Conservation (phyloP, 2,888 invertebrate species). For the Oligia latruncula region DNA sequence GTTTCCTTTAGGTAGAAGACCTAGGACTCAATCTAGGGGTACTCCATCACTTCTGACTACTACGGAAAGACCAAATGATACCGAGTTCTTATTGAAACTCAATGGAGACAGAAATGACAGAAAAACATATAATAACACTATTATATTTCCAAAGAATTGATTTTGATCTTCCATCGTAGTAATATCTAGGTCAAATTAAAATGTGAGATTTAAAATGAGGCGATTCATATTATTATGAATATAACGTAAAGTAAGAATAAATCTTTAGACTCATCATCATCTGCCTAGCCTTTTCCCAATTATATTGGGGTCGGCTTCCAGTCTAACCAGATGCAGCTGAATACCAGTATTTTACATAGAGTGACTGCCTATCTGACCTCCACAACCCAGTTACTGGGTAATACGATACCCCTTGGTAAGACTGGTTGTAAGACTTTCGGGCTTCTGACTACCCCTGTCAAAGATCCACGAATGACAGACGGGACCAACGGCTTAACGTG, state of each 20-base stretch:
- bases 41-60: not conserved
- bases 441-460: too few relatives aligned
- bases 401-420: too few relatives aligned
- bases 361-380: too few relatives aligned
- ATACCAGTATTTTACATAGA: too few relatives aligned
- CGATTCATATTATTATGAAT: not conserved
- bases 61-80: not conserved
- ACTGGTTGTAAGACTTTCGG: too few relatives aligned
- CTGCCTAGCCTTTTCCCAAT: too few relatives aligned
- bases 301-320: too few relatives aligned
- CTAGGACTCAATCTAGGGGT: not conserved
- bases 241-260: not conserved
- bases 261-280: not conserved
- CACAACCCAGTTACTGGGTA: too few relatives aligned
- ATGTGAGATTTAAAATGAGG: not conserved
- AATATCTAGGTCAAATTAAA: not conserved
- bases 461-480: too few relatives aligned
- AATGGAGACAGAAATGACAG: not conserved
- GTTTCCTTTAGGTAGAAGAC: conserved; percentile 16
- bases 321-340: too few relatives aligned
- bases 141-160: conserved; percentile 20
- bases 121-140: conserved; percentile 9
- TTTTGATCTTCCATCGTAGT: not conserved
- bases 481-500: too few relatives aligned
- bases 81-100: too few relatives aligned